Conservation (phyloP, 2,888 invertebrate species). For the Trichopria drosophilae region DNA sequence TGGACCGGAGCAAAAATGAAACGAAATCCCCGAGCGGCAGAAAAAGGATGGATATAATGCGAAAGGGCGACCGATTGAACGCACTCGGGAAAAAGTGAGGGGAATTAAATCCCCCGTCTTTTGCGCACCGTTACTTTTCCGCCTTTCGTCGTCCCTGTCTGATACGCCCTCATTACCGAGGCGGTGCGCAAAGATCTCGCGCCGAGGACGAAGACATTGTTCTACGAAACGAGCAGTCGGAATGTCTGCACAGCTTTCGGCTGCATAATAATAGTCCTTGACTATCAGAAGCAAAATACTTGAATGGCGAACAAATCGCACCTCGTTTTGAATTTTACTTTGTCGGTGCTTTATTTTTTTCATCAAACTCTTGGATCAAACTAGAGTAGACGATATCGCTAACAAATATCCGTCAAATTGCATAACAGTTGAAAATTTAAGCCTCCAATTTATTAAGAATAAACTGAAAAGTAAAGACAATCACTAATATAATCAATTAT, state of each 20-base stretch:
- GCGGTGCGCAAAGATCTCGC: conserved; percentile 43
- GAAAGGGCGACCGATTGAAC: conserved; percentile 25
- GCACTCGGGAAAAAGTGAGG: conserved; percentile 26
- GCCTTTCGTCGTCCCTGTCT: conserved; percentile 6
- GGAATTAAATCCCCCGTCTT: conserved; percentile 41
- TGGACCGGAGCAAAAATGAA: conserved; percentile 26
- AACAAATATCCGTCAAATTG: too few species aligned
- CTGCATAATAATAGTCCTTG: conserved; percentile 24
- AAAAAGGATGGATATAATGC: too few species aligned
- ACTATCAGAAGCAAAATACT: too few species aligned
- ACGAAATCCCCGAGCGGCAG: conserved; percentile 5
- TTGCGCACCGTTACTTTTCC: conserved; percentile 10
- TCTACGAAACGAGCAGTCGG: conserved; percentile 40
- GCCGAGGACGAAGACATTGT: conserved; percentile 41
- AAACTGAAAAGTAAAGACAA: too few species aligned
- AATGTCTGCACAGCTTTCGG: conserved; percentile 43
- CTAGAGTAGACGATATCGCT: too few species aligned
- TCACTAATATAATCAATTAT: too few species aligned
- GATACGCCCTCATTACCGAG: conserved; percentile 43
- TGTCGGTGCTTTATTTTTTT: too few species aligned
- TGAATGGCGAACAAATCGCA: too few species aligned
- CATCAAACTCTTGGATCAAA: too few species aligned
- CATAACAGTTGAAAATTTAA: too few species aligned
- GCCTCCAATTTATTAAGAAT: too few species aligned
- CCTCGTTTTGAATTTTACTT: conserved; percentile 14